Evolutionary conservation across 2,113 vertebrate species (phyloP).

Genomic region (Pelodiscus sinensis): DNA sequence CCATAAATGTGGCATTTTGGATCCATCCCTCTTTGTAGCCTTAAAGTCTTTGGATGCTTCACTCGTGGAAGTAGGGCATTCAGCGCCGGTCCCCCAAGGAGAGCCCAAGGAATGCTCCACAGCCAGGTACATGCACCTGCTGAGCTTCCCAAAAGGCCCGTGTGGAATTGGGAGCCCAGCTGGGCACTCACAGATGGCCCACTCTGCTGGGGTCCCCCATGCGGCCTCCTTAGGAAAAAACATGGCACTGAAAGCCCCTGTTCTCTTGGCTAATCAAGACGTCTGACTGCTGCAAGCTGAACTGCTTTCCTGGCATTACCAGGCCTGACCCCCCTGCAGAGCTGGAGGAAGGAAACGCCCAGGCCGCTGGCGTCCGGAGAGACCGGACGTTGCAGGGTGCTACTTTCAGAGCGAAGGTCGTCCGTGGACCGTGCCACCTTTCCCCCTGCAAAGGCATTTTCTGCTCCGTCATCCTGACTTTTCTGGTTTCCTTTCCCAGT

Average conservation of each 20-base stretch:
- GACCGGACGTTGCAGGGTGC: accelerated
- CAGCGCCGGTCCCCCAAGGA: not conserved
- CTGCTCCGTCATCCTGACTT: constrained; percentile 74
- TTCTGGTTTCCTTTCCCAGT: constrained; percentile 36
- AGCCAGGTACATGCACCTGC: not conserved
- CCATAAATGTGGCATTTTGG: not conserved
- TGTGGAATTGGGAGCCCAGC: not conserved
- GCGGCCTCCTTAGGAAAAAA: not conserved
- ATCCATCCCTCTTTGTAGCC: not conserved
- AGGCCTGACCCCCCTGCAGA: not conserved
- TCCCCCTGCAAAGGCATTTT: constrained; percentile 45
- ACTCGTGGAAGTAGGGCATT: not conserved
- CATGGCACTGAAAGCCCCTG: accelerated
- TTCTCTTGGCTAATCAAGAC: not conserved
- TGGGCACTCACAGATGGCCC: accelerated
- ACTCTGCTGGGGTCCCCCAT: accelerated
- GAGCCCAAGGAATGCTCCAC: accelerated
- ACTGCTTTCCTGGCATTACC: too few species aligned
- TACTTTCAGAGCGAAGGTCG: not conserved
- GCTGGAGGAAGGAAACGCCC: accelerated
- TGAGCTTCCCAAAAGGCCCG: accelerated
- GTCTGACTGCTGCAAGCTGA: accelerated
- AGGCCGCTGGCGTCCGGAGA: not conserved
- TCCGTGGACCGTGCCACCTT: not conserved
- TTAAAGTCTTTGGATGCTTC: not conserved